phyloP scores from a whole-genome alignment of 1,140 invertebrate species.

The Brachionus calyciflorus region DNA sequence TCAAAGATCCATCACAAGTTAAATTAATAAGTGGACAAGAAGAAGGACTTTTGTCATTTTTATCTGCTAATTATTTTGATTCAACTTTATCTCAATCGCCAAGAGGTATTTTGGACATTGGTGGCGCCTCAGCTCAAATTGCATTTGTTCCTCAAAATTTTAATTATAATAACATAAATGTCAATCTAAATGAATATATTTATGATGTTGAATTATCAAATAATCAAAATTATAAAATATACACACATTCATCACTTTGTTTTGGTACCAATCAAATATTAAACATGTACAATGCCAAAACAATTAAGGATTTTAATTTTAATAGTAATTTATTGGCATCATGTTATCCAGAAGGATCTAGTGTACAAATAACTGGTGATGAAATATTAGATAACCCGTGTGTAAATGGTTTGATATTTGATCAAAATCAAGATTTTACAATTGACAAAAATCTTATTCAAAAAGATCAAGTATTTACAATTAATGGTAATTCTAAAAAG shows the following conservation, averaged over 20 bases:
- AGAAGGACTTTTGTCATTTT: conserved; percentile 63
- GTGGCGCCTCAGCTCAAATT: conserved; percentile 65
- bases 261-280: conserved; percentile 43
- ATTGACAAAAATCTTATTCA: not conserved
- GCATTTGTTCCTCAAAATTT: conserved; percentile 58
- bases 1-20: conserved; percentile 55
- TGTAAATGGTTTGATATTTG: conserved; percentile 26
- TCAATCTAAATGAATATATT: not conserved
- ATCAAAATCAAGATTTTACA: conserved; percentile 28
- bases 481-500: conserved; percentile 44
- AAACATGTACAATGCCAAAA: conserved; percentile 15
- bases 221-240: conserved; percentile 17
- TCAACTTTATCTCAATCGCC: no score
- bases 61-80: conserved; percentile 61
- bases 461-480: not conserved
- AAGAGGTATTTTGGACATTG: conserved; percentile 63
- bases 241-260: conserved; percentile 18
- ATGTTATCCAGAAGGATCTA: conserved; percentile 33
- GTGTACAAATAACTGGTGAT: not conserved
- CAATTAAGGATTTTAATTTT: not conserved
- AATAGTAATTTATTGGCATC: not conserved
- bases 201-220: conserved; percentile 14
- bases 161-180: conserved; percentile 51
- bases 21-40: conserved; percentile 61
- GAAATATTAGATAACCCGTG: conserved; percentile 36